Percentiles rank a stretch among this genome's conserved stretches.
These are phyloP conservation scores for Grallaria varia DNA, from an alignment of 2,113 vertebrate species.

Conservation along the genomic window DNA sequence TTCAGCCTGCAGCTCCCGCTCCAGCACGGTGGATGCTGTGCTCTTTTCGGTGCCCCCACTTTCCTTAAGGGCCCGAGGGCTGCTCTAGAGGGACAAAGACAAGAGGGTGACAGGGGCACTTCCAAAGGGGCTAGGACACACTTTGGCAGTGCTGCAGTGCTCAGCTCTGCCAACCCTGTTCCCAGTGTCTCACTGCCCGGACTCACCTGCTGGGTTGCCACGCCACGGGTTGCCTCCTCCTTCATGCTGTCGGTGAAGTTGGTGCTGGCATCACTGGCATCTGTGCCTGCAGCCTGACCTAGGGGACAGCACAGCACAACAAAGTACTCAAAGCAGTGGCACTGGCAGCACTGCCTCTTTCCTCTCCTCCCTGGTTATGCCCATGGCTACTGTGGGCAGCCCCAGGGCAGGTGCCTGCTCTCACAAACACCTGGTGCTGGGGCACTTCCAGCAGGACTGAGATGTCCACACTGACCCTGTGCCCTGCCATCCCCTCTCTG, in stretches of 20 bases:
- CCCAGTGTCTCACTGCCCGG: accelerated
- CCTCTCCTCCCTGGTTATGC: background rate
- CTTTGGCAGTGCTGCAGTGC: accelerated
- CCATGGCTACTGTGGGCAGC: background rate
- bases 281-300: constrained; percentile 70
- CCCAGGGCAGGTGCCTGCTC: background rate
- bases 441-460: background rate
- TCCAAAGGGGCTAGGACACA: background rate
- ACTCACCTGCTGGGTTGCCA: constrained; percentile 70
- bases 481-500: background rate
- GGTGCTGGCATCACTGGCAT: constrained; percentile 68
- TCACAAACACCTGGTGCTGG: background rate
- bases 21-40: background rate
- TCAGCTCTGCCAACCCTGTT: background rate
- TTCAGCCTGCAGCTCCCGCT: constrained; percentile 78
- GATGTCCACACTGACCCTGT: no score
- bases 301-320: constrained; percentile 33
- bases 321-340: background rate
- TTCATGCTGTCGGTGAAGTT: constrained; percentile 74
- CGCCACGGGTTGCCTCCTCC: constrained; percentile 66
- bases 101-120: background rate
- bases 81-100: constrained; percentile 53
- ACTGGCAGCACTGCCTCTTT: background rate
- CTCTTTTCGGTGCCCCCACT: background rate
- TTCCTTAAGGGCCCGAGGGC: constrained; percentile 9